Evolutionary conservation across 2,113 vertebrate species (phyloP).

Genomic region (Noctilio leporinus): DNA sequence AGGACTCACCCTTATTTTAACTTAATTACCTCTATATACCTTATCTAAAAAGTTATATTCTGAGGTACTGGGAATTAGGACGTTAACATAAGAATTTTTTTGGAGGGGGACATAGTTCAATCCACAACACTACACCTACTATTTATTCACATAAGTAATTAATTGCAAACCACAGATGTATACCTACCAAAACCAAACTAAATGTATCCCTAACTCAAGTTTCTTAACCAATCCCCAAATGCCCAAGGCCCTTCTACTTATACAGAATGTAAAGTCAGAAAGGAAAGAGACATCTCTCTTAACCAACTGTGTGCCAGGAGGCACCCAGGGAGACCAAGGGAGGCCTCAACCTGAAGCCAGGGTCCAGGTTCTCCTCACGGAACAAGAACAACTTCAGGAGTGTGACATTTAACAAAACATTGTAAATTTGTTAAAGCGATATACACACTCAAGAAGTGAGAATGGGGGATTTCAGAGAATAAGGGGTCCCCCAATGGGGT

Average conservation of each 20-base stretch:
- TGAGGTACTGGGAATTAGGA: neutral
- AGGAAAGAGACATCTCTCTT: neutral
- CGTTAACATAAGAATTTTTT: neutral
- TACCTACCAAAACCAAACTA: neutral
- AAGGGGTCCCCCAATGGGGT: neutral
- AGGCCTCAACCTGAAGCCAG: neutral
- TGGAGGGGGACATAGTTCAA: neutral
- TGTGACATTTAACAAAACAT: neutral
- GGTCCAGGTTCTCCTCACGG: neutral
- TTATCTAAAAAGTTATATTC: neutral
- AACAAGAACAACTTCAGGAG: neutral
- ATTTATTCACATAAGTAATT: slow-evolving; percentile 34
- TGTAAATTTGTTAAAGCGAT: neutral
- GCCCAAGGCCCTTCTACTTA: neutral
- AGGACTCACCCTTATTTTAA: neutral
- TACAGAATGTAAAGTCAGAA: neutral
- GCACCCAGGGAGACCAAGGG: neutral
- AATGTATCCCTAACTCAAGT: neutral
- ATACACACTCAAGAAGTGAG: neutral
- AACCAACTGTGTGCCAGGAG: neutral
- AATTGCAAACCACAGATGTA: neutral
- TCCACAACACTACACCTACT: neutral
- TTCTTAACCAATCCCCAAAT: neutral
- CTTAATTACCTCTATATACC: neutral
- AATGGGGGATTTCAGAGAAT: neutral